Percentiles rank a stretch among this genome's conserved stretches.
Evolutionary conservation across 2,888 invertebrate genomes (phyloP).

Genomic region (Oxystoma pomonae): DNA sequence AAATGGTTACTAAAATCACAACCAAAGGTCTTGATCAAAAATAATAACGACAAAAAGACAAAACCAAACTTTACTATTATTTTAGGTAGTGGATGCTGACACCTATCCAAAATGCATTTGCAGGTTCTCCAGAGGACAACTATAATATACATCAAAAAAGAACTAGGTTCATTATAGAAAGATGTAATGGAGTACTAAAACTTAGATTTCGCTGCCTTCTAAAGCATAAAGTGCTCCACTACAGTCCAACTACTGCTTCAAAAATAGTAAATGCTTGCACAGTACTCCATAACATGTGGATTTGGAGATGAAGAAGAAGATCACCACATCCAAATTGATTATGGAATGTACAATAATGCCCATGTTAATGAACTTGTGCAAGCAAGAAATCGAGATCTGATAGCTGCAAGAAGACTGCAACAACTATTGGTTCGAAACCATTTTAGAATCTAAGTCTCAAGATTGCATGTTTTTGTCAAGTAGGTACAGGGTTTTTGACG

Average conservation of each 20-base stretch:
- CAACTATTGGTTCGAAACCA: not conserved
- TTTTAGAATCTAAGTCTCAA: not conserved
- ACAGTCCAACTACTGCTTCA: conserved; percentile 12
- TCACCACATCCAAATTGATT: not conserved
- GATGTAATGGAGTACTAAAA: conserved; percentile 20
- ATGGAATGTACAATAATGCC: conserved; percentile 1
- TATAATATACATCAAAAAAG: too few relatives aligned
- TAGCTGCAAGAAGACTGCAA: not conserved
- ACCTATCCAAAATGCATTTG: too few relatives aligned
- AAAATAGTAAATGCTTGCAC: conserved; percentile 13
- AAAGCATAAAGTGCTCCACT: conserved; percentile 21
- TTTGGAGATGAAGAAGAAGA: conserved; percentile 2
- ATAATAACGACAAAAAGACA: too few relatives aligned
- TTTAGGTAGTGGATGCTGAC: too few relatives aligned
- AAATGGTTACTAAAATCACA: too few relatives aligned
- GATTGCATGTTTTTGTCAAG: not conserved
- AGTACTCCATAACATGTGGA: conserved; percentile 1
- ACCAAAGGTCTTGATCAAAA: too few relatives aligned
- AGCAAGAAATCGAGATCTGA: conserved; percentile 1
- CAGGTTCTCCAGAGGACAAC: too few relatives aligned
- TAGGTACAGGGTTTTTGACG: not conserved
- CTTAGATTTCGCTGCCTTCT: conserved; percentile 17
- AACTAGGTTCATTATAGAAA: conserved; percentile 13
- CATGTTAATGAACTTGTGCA: not conserved
- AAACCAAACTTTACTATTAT: too few relatives aligned